A percentile compares a stretch with the other conserved stretches of the same genome.
These are phyloP conservation scores for Boleophthalmus pectinirostris DNA, from an alignment of 2,113 vertebrate genomes.

Conservation along the genomic window DNA sequence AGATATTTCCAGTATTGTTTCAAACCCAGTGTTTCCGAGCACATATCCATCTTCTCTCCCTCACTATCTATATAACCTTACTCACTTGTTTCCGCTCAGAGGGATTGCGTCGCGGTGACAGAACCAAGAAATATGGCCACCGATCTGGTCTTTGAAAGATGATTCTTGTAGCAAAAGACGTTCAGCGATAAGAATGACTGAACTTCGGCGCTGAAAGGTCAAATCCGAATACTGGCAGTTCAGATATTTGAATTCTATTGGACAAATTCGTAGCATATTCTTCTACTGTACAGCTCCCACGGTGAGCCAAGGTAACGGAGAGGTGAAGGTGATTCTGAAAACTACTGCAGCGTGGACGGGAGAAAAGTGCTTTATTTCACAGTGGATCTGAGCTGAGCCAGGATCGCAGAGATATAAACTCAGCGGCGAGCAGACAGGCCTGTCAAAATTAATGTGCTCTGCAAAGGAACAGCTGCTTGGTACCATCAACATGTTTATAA, in stretches of 20 bases:
- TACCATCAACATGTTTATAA: background rate
- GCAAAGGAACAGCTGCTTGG: conserved; percentile 2
- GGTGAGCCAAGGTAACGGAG: conserved; percentile 3
- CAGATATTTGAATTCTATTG: conserved; percentile 22
- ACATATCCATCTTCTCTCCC: conserved; percentile 13
- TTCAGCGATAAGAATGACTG: conserved; percentile 44
- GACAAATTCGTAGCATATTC: conserved; percentile 16
- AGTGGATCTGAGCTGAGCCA: background rate
- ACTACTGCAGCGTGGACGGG: background rate
- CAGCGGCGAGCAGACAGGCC: background rate
- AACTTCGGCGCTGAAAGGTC: conserved; percentile 47
- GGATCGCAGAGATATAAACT: conserved; percentile 9
- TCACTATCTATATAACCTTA: conserved; percentile 33
- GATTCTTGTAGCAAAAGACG: conserved; percentile 27
- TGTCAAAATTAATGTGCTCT: conserved; percentile 8
- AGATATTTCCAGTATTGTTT: background rate
- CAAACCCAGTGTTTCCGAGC: conserved; percentile 1
- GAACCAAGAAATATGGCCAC: conserved; percentile 22
- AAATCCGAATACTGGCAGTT: conserved; percentile 19
- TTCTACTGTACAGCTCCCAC: background rate
- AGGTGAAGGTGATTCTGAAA: conserved; percentile 14
- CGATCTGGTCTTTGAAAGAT: conserved; percentile 32
- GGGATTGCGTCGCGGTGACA: conserved; percentile 14
- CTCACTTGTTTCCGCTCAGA: conserved; percentile 6
- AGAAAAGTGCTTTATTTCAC: conserved; percentile 3